Evolutionary conservation across 2,797 vertebrate species (phyloP).

Genomic region (Nyctibius grandis): DNA sequence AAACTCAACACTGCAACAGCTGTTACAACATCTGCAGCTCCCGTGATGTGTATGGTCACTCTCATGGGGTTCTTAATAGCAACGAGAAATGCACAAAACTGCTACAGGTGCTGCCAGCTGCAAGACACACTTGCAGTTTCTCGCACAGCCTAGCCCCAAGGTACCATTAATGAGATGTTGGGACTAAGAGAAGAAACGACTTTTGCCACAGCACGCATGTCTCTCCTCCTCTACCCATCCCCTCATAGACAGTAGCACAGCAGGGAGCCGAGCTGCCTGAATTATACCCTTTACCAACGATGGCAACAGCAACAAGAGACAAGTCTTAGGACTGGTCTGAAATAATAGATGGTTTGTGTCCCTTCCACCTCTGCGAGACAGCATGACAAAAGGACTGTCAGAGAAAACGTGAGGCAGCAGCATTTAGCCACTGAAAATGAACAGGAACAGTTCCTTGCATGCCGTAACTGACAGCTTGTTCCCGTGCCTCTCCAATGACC

Average conservation of each 20-base stretch:
- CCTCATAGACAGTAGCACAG: rapidly evolving
- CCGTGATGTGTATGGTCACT: rapidly evolving
- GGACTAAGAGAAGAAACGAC: neutral
- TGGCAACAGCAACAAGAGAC: neutral
- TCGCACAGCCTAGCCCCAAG: neutral
- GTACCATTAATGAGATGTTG: rapidly evolving
- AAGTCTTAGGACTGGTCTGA: neutral
- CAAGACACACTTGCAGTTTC: rapidly evolving
- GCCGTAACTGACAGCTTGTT: neutral
- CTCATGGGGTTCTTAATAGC: rapidly evolving
- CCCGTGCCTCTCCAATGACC: neutral
- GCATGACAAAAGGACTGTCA: neutral
- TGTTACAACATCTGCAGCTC: neutral
- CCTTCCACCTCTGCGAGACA: neutral
- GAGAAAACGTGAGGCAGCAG: neutral
- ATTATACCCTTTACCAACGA: neutral
- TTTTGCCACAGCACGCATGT: neutral
- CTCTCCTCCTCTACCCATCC: neutral
- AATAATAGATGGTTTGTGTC: neutral
- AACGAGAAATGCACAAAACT: rapidly evolving
- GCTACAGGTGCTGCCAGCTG: neutral
- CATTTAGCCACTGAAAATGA: neutral
- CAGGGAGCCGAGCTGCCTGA: neutral
- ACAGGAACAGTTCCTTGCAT: neutral
- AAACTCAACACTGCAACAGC: neutral